Evolutionary conservation across 2,797 vertebrate species (phyloP).

Genomic region (Xenentodon cancila): DNA sequence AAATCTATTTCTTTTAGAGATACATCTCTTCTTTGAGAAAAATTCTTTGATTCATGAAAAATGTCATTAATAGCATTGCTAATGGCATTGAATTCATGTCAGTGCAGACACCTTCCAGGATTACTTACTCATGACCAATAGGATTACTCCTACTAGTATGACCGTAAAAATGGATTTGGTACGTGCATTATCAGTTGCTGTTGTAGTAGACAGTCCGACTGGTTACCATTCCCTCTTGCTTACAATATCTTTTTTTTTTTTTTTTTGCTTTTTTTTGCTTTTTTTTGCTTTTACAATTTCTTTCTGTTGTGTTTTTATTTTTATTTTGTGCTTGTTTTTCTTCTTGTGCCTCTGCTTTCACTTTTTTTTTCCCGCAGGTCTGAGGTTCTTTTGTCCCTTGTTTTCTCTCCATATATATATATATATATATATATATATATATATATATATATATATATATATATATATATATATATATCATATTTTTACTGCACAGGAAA

Average conservation of each 20-base stretch:
- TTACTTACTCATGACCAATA: constrained; percentile 38
- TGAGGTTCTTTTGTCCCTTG: background rate
- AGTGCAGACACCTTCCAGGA: background rate
- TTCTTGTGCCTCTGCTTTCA: constrained; percentile 11
- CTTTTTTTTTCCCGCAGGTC: constrained; percentile 17
- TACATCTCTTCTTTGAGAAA: no score
- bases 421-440: no score
- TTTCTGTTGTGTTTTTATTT: background rate
- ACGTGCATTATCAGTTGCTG: constrained; percentile 28
- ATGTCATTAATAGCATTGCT: no score
- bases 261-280: constrained; percentile 34
- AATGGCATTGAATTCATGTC: background rate
- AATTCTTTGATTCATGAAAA: background rate
- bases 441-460: no score
- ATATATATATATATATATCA: no score
- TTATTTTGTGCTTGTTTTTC: constrained; percentile 32
- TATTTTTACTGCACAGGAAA: no score
- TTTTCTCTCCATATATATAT: background rate
- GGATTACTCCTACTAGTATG: constrained; percentile 46
- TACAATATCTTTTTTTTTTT: constrained; percentile 2
- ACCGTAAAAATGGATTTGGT: constrained; percentile 35
- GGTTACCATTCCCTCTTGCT: background rate
- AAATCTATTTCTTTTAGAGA: no score
- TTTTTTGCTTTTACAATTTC: background rate
- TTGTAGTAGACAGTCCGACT: constrained; percentile 6